Base-by-base conservation (phyloP, 2,113 vertebrate species). In the Psittacara wagleri region DNA sequence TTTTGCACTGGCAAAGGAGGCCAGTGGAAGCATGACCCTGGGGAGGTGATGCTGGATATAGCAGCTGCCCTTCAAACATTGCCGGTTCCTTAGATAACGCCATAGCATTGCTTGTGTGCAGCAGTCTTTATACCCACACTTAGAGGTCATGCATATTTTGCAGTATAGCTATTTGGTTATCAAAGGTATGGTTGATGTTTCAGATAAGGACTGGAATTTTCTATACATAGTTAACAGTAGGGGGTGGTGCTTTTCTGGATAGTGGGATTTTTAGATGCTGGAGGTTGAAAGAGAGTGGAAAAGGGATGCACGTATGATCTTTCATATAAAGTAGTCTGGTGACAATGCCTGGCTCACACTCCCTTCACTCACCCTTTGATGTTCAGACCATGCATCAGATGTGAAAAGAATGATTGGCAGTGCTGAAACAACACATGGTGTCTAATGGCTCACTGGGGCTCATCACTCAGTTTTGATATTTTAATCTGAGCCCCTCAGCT, bases 21-120 rank as follows among this genome's bases (percentile, higher is more conserved):
- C 23, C 49, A 46, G 46, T 1, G 9, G 48, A 41, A 88, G 17
- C 13, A 8, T 0, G 0, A 28, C 27, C 46, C 1, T 0, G 4
- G 17, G 8, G 5, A 23, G 16, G 20, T 68, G 54, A 48, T 11
- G 41, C 68, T 81, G 80, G 62, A 62, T 84, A 61, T 77, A 93
- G 89, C 49, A 86, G 51, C 59, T 90, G 72, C 81, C 59, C 87
- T 54, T 64, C 67, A 80, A 87, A 90, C 37, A 54, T 91, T 93
- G 64, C 48, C 57, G 13, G 5, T 87, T 79, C 86, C 74, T 91
- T 57, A 62, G 76, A 73, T 63, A 83, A 63, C 39, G 73, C 77
- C 77, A 73, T 28, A 89, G 41, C 35, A n/a, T 49, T 54, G 72
- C 57, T 67, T n/a, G 17, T 68, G 54, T 59, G 52, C 54, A 72